phyloP scores from a whole-genome alignment of 2,113 vertebrate species.

The Thamnophis sirtalis region DNA sequence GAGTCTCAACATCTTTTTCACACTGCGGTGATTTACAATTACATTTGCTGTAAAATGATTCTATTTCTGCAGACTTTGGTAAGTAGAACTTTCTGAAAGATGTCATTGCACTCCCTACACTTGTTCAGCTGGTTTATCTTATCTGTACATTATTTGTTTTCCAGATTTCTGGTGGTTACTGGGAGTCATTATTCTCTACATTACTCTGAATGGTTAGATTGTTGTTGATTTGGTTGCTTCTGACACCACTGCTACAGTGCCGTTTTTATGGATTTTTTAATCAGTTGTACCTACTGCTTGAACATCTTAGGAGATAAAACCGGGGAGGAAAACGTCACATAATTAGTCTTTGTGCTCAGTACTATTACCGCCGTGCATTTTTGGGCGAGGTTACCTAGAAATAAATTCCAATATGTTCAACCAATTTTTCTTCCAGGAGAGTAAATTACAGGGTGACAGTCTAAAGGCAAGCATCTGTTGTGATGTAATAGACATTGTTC shows the following conservation, averaged over 20 bases:
- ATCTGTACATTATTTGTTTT: neutral
- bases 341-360: neutral
- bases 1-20: too few relatives aligned
- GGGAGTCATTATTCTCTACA: neutral
- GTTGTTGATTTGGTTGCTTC: neutral
- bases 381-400: neutral
- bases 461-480: neutral
- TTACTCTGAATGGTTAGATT: neutral
- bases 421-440: neutral
- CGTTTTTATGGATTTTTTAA: neutral
- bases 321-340: too few relatives aligned
- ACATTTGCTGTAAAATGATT: neutral
- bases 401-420: neutral
- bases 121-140: neutral
- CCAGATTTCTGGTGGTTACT: neutral
- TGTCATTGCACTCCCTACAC: neutral
- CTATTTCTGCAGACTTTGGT: neutral
- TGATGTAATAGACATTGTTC: neutral
- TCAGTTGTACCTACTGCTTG: neutral
- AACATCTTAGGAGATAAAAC: neutral
- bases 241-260: neutral
- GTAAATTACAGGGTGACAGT: neutral
- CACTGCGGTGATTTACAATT: too few relatives aligned
- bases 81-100: neutral
- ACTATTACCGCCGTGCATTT: neutral